Base-by-base conservation (phyloP, 2,113 vertebrate species). In the Anolis sagrei region DNA sequence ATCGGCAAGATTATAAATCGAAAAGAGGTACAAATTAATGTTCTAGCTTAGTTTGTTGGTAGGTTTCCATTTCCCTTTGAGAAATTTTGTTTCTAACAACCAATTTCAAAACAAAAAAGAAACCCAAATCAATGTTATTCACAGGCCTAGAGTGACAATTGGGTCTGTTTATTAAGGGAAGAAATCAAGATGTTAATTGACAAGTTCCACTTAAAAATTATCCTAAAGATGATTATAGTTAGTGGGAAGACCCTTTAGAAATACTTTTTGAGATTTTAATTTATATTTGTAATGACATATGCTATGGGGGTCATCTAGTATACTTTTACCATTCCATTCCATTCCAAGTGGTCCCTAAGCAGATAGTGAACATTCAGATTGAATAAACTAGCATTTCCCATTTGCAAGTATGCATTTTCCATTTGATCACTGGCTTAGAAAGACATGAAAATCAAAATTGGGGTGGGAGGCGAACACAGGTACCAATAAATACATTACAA, bases 1-100 rank as follows among this genome's bases (percentile, higher is more conserved):
- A 93, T 93, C 92, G 94, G 94, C 90, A 88, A 95, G 76, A 73
- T 95, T 93, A 94, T 92, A 93, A 94, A 93, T 94, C 92, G 92
- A 85, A 92, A 92, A 92, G 58, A 95, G 93, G 86, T 94, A 94
- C 89, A 93, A 93, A 94, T 94, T 85, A 91, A 86, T 90, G 92
- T 83, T 81, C 78, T 88, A 93, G 89, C 92, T 94, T 86, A 93
- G 89, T 92, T 93, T 93, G 92, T 93, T 91, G 86, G 92, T 92
- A 89, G 93, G 89, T 93, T 93, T 95, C 91, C 92, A 88, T 94
- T 93, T 93, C 92, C 94, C 92, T 93, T 92, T 85, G 87, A 77
- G 93, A 93, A 95, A 93, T 87, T 82, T 48, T 88, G 21, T 73
- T 54, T 34, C 91, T 82, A 90, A 92, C 90, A 92, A 90, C 87